Percentiles rank a stretch among this genome's conserved stretches.
Conservation (phyloP, 2,113 vertebrate species). For the Otocyon megalotis region DNA sequence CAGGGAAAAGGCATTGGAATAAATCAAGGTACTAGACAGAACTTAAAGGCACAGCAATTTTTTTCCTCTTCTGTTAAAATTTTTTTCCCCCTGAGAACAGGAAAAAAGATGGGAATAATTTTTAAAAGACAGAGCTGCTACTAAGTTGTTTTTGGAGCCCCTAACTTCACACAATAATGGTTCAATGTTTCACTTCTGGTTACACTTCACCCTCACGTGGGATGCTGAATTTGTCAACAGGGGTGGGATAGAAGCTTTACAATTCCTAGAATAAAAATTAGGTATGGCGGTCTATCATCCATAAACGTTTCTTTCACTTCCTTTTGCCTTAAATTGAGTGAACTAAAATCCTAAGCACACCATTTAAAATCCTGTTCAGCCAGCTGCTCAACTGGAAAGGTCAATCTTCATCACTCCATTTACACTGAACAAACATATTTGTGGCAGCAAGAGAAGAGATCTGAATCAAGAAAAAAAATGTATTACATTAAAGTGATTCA, state of each 20-base stretch:
- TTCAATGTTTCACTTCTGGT: background rate
- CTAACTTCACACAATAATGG: slow-evolving; percentile 12
- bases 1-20: slow-evolving; percentile 16
- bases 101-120: slow-evolving; percentile 61
- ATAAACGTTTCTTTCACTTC: slow-evolving; percentile 57
- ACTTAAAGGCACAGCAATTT: background rate
- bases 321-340: slow-evolving; percentile 59
- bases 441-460: background rate
- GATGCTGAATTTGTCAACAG: slow-evolving; percentile 46
- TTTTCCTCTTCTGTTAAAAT: background rate
- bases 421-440: slow-evolving; percentile 67
- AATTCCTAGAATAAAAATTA: slow-evolving; percentile 62
- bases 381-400: slow-evolving; percentile 66
- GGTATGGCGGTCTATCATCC: background rate
- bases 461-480: slow-evolving; percentile 14
- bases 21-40: slow-evolving; percentile 20
- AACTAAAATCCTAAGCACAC: slow-evolving; percentile 68
- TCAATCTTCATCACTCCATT: slow-evolving; percentile 63
- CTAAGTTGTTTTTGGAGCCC: slow-evolving; percentile 14
- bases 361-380: slow-evolving; percentile 31
- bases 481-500: background rate
- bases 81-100: background rate
- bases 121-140: slow-evolving; percentile 46
- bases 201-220: background rate
- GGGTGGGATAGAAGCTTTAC: background rate